Conservation (phyloP, 1,140 invertebrate species). For the Cydia amplana region DNA sequence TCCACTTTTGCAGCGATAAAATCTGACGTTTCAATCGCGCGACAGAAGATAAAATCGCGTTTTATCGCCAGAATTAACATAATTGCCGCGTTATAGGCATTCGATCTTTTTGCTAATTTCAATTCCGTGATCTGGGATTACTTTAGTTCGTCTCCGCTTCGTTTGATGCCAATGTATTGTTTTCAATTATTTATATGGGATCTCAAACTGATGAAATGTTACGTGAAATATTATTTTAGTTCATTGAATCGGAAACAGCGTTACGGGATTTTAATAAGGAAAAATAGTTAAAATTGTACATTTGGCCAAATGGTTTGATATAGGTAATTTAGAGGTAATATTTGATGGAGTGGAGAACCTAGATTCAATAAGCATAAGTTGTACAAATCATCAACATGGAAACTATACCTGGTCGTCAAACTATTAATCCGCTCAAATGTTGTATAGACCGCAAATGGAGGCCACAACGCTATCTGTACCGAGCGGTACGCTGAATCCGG, state of each 20-base stretch:
- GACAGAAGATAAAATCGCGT: slow-evolving; percentile 53
- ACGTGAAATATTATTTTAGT: background rate
- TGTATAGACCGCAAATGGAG: slow-evolving; percentile 3
- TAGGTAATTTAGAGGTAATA: too few species aligned
- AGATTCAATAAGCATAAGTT: background rate
- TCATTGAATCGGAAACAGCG: background rate
- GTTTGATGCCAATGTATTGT: slow-evolving; percentile 23
- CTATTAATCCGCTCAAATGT: slow-evolving; percentile 14
- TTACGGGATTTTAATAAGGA: background rate
- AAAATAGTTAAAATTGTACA: too few species aligned
- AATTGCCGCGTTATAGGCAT: slow-evolving; percentile 53
- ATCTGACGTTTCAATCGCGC: slow-evolving; percentile 61
- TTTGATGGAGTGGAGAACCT: background rate
- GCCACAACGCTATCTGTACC: slow-evolving; percentile 16
- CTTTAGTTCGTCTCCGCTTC: background rate
- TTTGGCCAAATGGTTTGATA: too few species aligned
- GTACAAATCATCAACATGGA: background rate
- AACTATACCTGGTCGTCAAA: background rate
- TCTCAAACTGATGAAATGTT: background rate
- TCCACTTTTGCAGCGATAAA: slow-evolving; percentile 60
- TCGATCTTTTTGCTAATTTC: slow-evolving; percentile 34
- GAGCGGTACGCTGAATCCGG: slow-evolving; percentile 1
- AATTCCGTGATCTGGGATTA: slow-evolving; percentile 23
- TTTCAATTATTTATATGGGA: slow-evolving; percentile 14
- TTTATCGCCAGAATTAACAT: slow-evolving; percentile 61